These are phyloP conservation scores for Sesamia nonagrioides DNA, from an alignment of 1,140 invertebrate genomes.

Conservation along the genomic window DNA sequence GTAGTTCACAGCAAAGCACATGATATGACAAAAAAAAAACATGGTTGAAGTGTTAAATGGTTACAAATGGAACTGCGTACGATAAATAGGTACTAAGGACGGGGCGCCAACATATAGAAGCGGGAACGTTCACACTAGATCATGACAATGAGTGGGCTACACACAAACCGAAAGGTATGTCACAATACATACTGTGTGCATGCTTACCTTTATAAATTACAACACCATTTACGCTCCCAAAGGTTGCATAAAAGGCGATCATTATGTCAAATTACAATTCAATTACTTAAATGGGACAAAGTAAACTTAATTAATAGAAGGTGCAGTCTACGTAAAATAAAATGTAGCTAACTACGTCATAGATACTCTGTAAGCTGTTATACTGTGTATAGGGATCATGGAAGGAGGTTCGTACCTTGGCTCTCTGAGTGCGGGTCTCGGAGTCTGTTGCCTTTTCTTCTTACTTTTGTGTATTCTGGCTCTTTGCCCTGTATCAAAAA, in stretches of 20 bases:
- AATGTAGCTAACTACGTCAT: constrained; percentile 84
- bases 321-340: constrained; percentile 85
- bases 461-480: constrained; percentile 93
- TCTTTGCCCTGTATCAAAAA: constrained; percentile 89
- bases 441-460: constrained; percentile 92
- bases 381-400: constrained; percentile 44
- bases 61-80: constrained; percentile 18
- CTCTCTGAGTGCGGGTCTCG: constrained; percentile 93
- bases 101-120: constrained; percentile 40
- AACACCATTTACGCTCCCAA: constrained; percentile 86
- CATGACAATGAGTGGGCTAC: constrained; percentile 55
- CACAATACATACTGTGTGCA: constrained; percentile 84
- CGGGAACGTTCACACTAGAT: constrained; percentile 41
- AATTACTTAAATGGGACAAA: constrained; percentile 83
- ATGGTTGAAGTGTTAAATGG: constrained; percentile 26
- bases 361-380: constrained; percentile 68
- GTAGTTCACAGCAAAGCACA: constrained; percentile 25
- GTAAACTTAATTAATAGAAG: constrained; percentile 79
- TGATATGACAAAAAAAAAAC: constrained; percentile 39
- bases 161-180: constrained; percentile 58
- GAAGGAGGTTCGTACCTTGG: constrained; percentile 89
- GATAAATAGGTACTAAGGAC: constrained; percentile 40
- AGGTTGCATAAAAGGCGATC: constrained; percentile 87
- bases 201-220: constrained; percentile 87
- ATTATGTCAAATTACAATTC: constrained; percentile 83